Evolutionary conservation across 2,888 invertebrate species (phyloP), one percentile per base, ranked within the genome.

Genomic region (Drosophila paucipuncta): DNA sequence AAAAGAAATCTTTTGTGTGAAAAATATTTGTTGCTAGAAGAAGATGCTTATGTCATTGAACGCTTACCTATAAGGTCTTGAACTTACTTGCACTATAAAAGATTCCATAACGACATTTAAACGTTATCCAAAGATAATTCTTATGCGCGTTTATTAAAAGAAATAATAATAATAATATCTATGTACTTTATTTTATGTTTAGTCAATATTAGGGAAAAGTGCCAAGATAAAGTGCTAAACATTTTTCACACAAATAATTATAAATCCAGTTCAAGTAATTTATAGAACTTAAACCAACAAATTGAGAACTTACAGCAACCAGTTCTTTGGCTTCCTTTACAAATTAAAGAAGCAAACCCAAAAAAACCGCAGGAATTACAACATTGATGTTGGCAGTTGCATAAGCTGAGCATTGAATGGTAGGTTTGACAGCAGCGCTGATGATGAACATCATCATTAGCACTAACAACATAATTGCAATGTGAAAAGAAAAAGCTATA

Each of bases 381-480:
- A 63, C 72, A 59, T 22, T 58, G 62, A 28, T 68, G 55, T 61
- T 58, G 55, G 35, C 22, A 52, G 59, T 89, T 85, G 78, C 89
- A 73, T 86, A 85, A 85, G 67, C 59, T 41, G 67, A 39, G n/a
- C 30, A 39, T 55, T 69, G 58, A 78, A 63, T 65, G 83, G 49
- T 79, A 67, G 64, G 67, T 80, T 76, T 65, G 82, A 59, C 80
- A 55, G 65, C 73, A 43, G 52, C 59, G 52, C 50, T 52, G 35
- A 83, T 88, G 83, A 83, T 76, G 77, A 80, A 77, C 73, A 65
- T 75, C 81, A 71, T 81, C 79, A 88, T 85, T 83, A 85, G 73
- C 50, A 77, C 50, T 77, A 80, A 80, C 85, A 89, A 86, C 89
- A 83, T 85, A 86, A 85, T 85, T 86, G 78, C 78, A 62, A 73